Evolutionary conservation across 1,140 invertebrate species (phyloP).

Genomic region (Drosophila kanapiae): DNA sequence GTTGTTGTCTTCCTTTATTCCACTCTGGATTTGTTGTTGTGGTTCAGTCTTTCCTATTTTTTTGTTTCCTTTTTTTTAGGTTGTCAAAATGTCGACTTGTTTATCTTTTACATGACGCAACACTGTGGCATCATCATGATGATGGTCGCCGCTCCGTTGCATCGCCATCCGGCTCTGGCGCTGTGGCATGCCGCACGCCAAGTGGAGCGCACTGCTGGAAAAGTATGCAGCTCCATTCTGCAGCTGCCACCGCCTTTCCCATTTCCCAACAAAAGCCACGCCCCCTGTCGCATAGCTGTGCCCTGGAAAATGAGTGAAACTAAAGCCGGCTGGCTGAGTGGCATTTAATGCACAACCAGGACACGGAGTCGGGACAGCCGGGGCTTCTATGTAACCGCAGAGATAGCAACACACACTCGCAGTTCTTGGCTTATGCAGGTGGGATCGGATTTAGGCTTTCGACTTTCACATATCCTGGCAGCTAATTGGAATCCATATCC

Average conservation of each 20-base stretch:
- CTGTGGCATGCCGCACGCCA: slow-evolving; percentile 50
- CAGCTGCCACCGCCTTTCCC: slow-evolving; percentile 10
- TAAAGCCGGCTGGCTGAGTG: slow-evolving; percentile 72
- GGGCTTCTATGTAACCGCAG: slow-evolving; percentile 22
- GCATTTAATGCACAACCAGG: slow-evolving; percentile 71
- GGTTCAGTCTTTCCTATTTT: background rate
- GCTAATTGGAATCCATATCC: background rate
- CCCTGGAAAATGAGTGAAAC: slow-evolving; percentile 65
- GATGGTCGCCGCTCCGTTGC: slow-evolving; percentile 36
- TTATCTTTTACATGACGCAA: slow-evolving; percentile 73
- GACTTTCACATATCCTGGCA: slow-evolving; percentile 22
- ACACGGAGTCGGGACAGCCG: slow-evolving; percentile 8
- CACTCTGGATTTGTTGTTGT: slow-evolving; percentile 12
- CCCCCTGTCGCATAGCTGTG: slow-evolving; percentile 25
- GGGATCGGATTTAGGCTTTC: slow-evolving; percentile 8
- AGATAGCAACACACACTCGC: slow-evolving; percentile 22
- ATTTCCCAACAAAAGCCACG: background rate
- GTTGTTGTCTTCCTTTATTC: slow-evolving; percentile 32
- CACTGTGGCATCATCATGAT: slow-evolving; percentile 39
- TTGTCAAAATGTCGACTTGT: slow-evolving; percentile 81
- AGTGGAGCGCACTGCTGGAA: slow-evolving; percentile 59
- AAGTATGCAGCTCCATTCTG: slow-evolving; percentile 65
- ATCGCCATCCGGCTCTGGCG: slow-evolving; percentile 30
- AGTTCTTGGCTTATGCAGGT: slow-evolving; percentile 30
- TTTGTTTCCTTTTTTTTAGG: slow-evolving; percentile 29